These are phyloP conservation scores for Brachynemurus nebulosus DNA, from an alignment of 2,888 invertebrate species.

Conservation along the genomic window DNA sequence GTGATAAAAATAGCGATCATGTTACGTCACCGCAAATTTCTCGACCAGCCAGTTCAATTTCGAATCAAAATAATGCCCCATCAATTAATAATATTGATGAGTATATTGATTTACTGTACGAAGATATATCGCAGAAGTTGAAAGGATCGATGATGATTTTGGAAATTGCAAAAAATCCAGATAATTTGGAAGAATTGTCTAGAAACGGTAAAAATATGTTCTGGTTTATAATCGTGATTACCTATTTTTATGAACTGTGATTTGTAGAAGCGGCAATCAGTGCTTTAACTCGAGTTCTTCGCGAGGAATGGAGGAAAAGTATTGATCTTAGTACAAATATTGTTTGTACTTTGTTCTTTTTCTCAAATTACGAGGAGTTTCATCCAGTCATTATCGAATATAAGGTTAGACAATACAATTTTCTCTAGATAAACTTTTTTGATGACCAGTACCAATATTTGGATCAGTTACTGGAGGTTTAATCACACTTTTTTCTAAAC, in stretches of 20 bases:
- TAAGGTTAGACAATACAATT: constrained; percentile 57
- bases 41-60: constrained; percentile 5
- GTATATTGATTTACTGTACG: constrained; percentile 92
- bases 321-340: constrained; percentile 94
- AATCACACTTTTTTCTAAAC: too few relatives aligned
- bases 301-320: constrained; percentile 96
- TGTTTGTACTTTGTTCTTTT: constrained; percentile 92
- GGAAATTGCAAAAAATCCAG: constrained; percentile 82
- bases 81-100: constrained; percentile 74
- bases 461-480: too few relatives aligned
- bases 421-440: too few relatives aligned
- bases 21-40: neutral
- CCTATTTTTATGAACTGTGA: too few relatives aligned
- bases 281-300: constrained; percentile 84
- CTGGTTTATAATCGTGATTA: neutral
- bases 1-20: constrained; percentile 26
- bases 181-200: constrained; percentile 85
- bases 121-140: constrained; percentile 85
- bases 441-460: neutral
- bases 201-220: constrained; percentile 65
- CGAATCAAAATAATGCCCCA: constrained; percentile 28
- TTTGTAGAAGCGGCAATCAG: constrained; percentile 79
- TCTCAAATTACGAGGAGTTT: constrained; percentile 90
- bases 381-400: constrained; percentile 90
- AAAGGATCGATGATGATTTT: constrained; percentile 83